Base-by-base conservation (phyloP, 2,113 vertebrate species). In the Helogale parvula region DNA sequence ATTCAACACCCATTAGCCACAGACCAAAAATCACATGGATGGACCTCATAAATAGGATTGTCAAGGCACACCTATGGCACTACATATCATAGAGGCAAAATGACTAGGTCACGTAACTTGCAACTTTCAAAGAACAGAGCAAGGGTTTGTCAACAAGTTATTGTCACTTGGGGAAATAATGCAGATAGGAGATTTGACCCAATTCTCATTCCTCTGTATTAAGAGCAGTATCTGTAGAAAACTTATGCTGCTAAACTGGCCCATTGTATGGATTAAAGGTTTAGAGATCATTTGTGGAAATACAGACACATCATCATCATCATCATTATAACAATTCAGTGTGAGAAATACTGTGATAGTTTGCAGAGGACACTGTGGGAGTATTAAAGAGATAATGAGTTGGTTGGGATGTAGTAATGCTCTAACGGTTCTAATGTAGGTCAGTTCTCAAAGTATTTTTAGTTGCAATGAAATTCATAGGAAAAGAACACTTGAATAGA, bases 381-480 rank as follows among this genome's bases (percentile, higher is more conserved):
- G 35, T 77, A 41, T 14, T 31, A 10, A 79, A 35, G 45, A 88
- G 77, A 95, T 5, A 93, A 80, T 52, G 31, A 68, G 33, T 88
- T 93, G 66, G 17, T 96, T 92, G 52, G 88, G 50, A 68, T 84
- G 5, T 94, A 77, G 57, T 66, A 83, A 69, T 84, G 29, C 23
- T 79, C 35, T 79, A 72, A 65, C 11, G 27, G 29, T 91, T 88
- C n/a, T 54, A 74, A 57, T 63, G 66, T 72, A 91, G 77, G 71
- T 80, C 69, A 74, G 3, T 60, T 88, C 77, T 45, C 71, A 31
- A 85, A 92, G 47, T 83, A 80, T 92, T 91, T 95, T 93, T 83
- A 88, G 35, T 84, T 88, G 54, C 52, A 93, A 0, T 92, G 54
- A 92, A 94, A 15, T 84, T 87, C 83, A 68, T 29, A 68, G 54